Evolutionary conservation across 2,888 invertebrate species (phyloP).

Genomic region (Eremobia ochroleuca): DNA sequence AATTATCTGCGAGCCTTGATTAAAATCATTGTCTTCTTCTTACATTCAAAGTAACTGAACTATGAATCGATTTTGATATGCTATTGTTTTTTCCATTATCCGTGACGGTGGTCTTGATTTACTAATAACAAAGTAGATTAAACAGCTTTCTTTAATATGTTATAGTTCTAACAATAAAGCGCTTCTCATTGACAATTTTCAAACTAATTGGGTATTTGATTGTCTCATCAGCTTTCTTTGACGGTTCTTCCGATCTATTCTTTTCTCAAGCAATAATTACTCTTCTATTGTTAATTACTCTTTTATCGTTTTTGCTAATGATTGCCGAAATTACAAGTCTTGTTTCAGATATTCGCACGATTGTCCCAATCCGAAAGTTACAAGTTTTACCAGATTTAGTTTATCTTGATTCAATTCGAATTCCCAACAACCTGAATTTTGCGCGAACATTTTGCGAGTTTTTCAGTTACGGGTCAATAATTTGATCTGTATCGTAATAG

Average conservation of each 20-base stretch:
- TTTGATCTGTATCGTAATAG: slow-evolving; percentile 67
- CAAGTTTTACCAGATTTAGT: slow-evolving; percentile 72
- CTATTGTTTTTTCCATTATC: slow-evolving; percentile 58
- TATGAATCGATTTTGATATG: slow-evolving; percentile 61
- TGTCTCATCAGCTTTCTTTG: slow-evolving; percentile 46
- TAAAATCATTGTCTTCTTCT: slow-evolving; percentile 63
- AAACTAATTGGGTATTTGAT: slow-evolving; percentile 44
- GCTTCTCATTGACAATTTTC: slow-evolving; percentile 40
- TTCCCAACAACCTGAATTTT: slow-evolving; percentile 64
- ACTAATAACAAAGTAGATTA: slow-evolving; percentile 60
- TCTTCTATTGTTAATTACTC: slow-evolving; percentile 39
- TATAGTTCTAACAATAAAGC: slow-evolving; percentile 40
- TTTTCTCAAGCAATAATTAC: slow-evolving; percentile 25
- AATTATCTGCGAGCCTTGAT: slow-evolving; percentile 51
- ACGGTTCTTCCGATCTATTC: slow-evolving; percentile 2
- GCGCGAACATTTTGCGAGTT: slow-evolving; percentile 50
- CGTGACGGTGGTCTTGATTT: slow-evolving; percentile 60
- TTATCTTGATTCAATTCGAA: slow-evolving; percentile 76
- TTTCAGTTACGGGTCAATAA: slow-evolving; percentile 65
- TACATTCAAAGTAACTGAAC: slow-evolving; percentile 58
- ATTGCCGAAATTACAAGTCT: slow-evolving; percentile 25
- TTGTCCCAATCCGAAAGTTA: slow-evolving; percentile 70
- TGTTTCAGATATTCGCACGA: slow-evolving; percentile 75
- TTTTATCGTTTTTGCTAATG: slow-evolving; percentile 38
- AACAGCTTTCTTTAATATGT: slow-evolving; percentile 59